These are phyloP conservation scores for Pogonomyrmex californicus DNA, from an alignment of 1,140 invertebrate species.

Conservation along the genomic window DNA sequence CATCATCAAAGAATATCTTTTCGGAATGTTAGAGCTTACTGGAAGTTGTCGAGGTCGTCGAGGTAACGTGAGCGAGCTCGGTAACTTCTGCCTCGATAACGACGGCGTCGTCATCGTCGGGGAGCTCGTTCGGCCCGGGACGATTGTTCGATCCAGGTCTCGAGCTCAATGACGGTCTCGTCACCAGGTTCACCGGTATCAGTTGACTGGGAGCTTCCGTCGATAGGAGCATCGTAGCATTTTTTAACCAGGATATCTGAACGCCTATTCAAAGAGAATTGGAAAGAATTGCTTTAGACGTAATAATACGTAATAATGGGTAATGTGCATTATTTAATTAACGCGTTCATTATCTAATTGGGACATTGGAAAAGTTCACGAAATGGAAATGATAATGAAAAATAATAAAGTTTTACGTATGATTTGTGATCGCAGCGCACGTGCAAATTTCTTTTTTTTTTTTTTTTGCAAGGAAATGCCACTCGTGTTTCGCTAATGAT, in stretches of 20 bases:
- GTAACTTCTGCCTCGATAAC: conserved; percentile 83
- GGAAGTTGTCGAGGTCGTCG: conserved; percentile 56
- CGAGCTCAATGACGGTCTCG: conserved; percentile 74
- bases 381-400: neutral
- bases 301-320: neutral
- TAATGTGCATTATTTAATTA: neutral
- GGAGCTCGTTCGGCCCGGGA: conserved; percentile 72
- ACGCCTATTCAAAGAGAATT: conserved; percentile 75
- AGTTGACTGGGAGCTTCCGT: conserved; percentile 76
- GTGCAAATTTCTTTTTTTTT: neutral
- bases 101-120: conserved; percentile 83
- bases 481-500: conserved; percentile 40
- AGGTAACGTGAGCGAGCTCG: conserved; percentile 73
- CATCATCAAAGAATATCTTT: neutral
- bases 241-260: conserved; percentile 84
- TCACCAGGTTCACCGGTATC: conserved; percentile 81
- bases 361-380: neutral
- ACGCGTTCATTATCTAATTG: neutral
- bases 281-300: neutral
- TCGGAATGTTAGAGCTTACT: conserved; percentile 50
- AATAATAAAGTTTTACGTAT: neutral
- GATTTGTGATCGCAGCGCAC: neutral
- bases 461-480: conserved; percentile 21
- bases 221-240: conserved; percentile 80
- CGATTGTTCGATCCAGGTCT: conserved; percentile 72